These are phyloP conservation scores for Phataginus tetradactyla DNA, from an alignment of 2,797 vertebrate species.

Conservation along the genomic window DNA sequence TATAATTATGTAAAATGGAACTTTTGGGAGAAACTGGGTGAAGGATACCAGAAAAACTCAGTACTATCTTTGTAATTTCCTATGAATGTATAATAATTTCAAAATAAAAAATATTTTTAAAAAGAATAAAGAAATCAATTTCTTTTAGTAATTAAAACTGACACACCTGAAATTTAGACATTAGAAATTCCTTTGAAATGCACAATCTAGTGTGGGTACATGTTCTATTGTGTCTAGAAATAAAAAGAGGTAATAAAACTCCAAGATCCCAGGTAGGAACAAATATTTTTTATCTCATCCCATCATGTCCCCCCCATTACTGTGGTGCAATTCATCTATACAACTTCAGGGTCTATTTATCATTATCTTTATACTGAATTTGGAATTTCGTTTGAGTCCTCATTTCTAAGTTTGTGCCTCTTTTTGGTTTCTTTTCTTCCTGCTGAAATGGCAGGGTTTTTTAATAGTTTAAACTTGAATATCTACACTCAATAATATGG, in stretches of 20 bases:
- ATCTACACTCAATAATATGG: constrained; percentile 21
- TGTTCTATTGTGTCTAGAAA: neutral
- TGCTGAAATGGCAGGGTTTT: neutral
- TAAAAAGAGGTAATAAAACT: neutral
- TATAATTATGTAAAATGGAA: neutral
- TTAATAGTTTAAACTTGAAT: constrained; percentile 30
- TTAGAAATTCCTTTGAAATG: neutral
- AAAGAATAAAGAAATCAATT: neutral
- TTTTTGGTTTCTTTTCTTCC: neutral
- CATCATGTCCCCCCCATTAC: neutral
- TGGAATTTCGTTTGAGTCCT: neutral
- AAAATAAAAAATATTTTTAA: neutral
- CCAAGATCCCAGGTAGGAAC: neutral
- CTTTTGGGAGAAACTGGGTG: neutral
- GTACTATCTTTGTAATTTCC: neutral
- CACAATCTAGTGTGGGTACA: neutral
- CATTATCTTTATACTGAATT: neutral
- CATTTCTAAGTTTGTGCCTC: neutral
- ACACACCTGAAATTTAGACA: neutral
- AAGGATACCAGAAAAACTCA: neutral
- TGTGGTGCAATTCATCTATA: neutral
- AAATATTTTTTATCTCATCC: neutral
- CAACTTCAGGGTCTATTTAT: neutral
- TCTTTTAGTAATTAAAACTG: neutral
- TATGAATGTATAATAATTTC: neutral